A percentile compares a stretch with the other conserved stretches of the same genome.
phyloP scores from a whole-genome alignment of 2,797 vertebrate genomes.

The Propithecus deckenii region DNA sequence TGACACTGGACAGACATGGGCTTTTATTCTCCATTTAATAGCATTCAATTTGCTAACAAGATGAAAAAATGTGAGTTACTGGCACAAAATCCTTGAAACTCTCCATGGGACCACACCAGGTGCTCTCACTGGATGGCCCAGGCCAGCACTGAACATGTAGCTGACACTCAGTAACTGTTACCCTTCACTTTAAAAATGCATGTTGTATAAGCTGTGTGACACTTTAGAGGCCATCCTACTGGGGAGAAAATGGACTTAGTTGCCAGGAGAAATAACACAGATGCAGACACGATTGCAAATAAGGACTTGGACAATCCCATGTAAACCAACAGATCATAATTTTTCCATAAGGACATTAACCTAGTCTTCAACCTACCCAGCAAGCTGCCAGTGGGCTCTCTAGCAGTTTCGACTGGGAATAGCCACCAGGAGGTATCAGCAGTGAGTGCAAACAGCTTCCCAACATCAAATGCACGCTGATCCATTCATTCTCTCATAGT shows the following conservation, averaged over 20 bases:
- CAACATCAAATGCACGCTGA: not conserved
- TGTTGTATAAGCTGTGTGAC: not conserved
- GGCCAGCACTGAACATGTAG: not conserved
- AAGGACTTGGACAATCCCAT: not conserved
- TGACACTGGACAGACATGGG: not conserved
- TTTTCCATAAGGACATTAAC: not conserved
- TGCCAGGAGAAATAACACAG: not conserved
- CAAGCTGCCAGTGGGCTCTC: not conserved
- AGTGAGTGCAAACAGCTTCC: not conserved
- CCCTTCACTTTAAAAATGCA: not conserved
- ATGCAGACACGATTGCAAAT: not conserved
- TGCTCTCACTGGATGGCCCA: not conserved
- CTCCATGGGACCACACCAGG: not conserved
- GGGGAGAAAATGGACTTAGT: conserved; percentile 15
- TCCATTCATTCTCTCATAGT: not conserved
- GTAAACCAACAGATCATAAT: not conserved
- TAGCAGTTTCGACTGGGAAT: not conserved
- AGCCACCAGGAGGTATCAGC: not conserved
- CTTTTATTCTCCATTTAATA: not conserved
- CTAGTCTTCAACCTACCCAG: not conserved
- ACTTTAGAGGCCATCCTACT: not conserved
- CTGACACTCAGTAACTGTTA: not conserved
- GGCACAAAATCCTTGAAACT: not conserved
- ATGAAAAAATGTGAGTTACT: not conserved
- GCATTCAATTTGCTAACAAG: conserved; percentile 15